Evolutionary conservation across 2,888 invertebrate species (phyloP), one percentile per base, ranked within the genome.

Genomic region (Amblyjoppa fuscipennis): DNA sequence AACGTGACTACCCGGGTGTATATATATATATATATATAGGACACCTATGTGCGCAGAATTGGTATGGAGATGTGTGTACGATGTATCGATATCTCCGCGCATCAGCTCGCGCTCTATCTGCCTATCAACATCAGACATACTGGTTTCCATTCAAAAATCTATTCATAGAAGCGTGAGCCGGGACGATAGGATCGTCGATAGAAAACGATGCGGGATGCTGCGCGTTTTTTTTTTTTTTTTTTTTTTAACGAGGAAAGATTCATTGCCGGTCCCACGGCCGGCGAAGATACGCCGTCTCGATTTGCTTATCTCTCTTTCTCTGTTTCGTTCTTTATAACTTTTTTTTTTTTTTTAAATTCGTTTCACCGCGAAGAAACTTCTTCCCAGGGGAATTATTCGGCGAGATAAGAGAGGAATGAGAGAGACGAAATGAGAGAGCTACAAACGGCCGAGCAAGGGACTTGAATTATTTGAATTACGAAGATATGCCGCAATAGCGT

Each of bases 181-280:
- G 45, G 59, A 64, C 81, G 78, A 79, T 83, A 79, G 68, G 71
- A 83, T 79, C 64, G 38, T 64, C 74, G 79, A 83, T 83, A 68
- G 83, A 73, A 73, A 68, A 31, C 66, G 79, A 83, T 83, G 74
- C 59, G 68, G 28, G 64, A 71, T 38, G 68, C 49, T 34, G 59
- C 59, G 59, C 59, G 28, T 59, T 59, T 20, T 20, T 20, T 20
- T 20, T 20, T 20, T 20, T 20, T 20, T 28, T 49, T 45, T 13
- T 45, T 56, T 41, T 41, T 41, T n/a, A 34, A 20, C 25, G 53
- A 71, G 20, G 38, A 80, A 80, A 64, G 76, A 70, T 81, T 68
- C 81, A 83, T 74, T 41, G 71, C 28, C 45, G 77, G 28, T 83
- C 83, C 79, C 83, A 83, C 83, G 83, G 77, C 79, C 83, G 64